Evolutionary conservation across 1,140 invertebrate genomes (phyloP).

Genomic region (Drosophila fuyamai): DNA sequence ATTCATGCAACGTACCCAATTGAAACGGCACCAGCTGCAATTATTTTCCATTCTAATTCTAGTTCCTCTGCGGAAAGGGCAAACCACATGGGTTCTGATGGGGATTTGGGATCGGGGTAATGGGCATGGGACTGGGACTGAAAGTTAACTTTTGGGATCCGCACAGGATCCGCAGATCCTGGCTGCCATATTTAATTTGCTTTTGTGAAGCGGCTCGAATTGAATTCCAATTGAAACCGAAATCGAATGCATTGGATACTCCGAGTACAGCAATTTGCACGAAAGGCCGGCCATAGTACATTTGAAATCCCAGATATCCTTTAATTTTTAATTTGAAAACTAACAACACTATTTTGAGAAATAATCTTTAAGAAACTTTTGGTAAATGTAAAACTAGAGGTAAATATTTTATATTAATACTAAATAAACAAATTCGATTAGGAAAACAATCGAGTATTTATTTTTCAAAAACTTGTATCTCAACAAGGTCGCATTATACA

Average conservation of each 20-base stretch:
- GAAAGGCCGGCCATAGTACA: constrained; percentile 2
- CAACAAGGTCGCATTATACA: neutral
- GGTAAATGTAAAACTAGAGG: too few species aligned
- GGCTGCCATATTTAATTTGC: constrained; percentile 54
- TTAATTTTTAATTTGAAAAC: too few species aligned
- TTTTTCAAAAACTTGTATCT: neutral
- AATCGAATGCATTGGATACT: constrained; percentile 15
- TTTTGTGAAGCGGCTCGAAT: constrained; percentile 46
- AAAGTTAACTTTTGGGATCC: neutral
- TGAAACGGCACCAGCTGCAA: constrained; percentile 76
- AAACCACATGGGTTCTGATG: constrained; percentile 13
- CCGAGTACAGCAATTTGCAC: constrained; percentile 18
- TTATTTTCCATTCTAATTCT: constrained; percentile 79
- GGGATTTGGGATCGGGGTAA: neutral
- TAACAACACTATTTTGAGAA: too few species aligned
- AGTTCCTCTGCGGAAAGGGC: constrained; percentile 41
- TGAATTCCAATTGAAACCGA: constrained; percentile 65
- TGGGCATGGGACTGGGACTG: neutral
- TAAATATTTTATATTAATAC: too few species aligned
- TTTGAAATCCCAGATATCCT: too few species aligned
- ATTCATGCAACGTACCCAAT: constrained; percentile 65
- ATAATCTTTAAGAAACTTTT: too few species aligned
- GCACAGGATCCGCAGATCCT: neutral
- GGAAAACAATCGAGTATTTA: too few species aligned
- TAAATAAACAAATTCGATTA: too few species aligned